These are phyloP conservation scores for Synergus umbraculus DNA, from an alignment of 2,888 invertebrate genomes.

Conservation along the genomic window DNA sequence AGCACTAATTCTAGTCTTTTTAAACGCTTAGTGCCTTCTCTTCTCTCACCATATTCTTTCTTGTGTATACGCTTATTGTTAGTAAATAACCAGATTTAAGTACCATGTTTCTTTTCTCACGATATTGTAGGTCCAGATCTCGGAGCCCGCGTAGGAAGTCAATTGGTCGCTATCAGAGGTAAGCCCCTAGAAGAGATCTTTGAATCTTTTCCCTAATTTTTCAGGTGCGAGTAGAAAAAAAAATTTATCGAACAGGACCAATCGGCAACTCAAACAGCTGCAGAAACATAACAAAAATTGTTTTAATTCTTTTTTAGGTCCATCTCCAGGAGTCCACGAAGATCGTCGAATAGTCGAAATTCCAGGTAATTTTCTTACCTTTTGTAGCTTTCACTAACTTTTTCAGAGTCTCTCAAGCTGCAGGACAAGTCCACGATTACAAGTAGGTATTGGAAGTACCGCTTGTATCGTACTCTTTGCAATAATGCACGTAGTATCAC, in stretches of 20 bases:
- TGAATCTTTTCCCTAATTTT: slow-evolving; percentile 56
- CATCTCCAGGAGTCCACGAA: slow-evolving; percentile 70
- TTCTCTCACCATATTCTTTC: slow-evolving; percentile 52
- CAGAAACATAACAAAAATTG: slow-evolving; percentile 66
- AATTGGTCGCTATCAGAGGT: slow-evolving; percentile 68
- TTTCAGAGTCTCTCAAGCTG: slow-evolving; percentile 63
- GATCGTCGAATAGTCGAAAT: slow-evolving; percentile 62
- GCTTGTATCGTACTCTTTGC: slow-evolving; percentile 62
- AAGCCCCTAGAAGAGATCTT: slow-evolving; percentile 52
- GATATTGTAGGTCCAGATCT: slow-evolving; percentile 72
- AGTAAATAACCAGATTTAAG: slow-evolving; percentile 60
- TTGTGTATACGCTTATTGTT: slow-evolving; percentile 52
- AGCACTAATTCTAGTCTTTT: not conserved
- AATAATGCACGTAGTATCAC: slow-evolving; percentile 49
- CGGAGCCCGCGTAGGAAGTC: slow-evolving; percentile 68
- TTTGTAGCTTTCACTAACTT: slow-evolving; percentile 45
- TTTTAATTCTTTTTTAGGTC: slow-evolving; percentile 72
- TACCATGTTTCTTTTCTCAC: slow-evolving; percentile 64
- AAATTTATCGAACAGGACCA: slow-evolving; percentile 50
- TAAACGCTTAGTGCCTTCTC: slow-evolving; percentile 45
- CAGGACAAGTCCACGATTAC: slow-evolving; percentile 48
- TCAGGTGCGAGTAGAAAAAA: slow-evolving; percentile 64
- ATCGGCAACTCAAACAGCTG: slow-evolving; percentile 50
- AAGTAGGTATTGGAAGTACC: slow-evolving; percentile 64
- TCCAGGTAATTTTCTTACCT: slow-evolving; percentile 67